phyloP scores from a whole-genome alignment of 1,140 invertebrate genomes.

The Antheraea mylitta region DNA sequence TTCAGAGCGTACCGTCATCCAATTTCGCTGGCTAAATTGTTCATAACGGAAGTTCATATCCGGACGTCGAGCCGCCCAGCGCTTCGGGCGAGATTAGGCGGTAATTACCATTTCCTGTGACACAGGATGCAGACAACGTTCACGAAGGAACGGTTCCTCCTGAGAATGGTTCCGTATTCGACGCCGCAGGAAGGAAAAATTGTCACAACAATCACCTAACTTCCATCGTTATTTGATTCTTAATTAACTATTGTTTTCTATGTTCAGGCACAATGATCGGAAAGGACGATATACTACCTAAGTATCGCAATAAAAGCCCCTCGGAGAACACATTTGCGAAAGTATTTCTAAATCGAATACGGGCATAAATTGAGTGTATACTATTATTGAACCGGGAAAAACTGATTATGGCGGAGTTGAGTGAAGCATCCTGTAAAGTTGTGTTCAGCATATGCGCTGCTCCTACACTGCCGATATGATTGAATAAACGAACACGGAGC shows the following conservation, averaged over 20 bases:
- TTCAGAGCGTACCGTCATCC: slow-evolving; percentile 73
- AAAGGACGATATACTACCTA: slow-evolving; percentile 1
- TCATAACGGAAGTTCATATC: slow-evolving; percentile 83
- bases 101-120: slow-evolving; percentile 80
- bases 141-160: slow-evolving; percentile 53
- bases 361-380: slow-evolving; percentile 52
- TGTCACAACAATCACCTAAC: slow-evolving; percentile 31
- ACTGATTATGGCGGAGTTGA: slow-evolving; percentile 68
- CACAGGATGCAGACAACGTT: slow-evolving; percentile 71
- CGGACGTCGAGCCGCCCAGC: slow-evolving; percentile 71
- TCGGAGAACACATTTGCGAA: neutral
- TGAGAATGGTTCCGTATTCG: slow-evolving; percentile 50
- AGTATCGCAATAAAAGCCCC: slow-evolving; percentile 17
- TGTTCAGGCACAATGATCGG: neutral
- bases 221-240: slow-evolving; percentile 31
- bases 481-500: slow-evolving; percentile 70
- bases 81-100: slow-evolving; percentile 79
- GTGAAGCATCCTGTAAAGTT: slow-evolving; percentile 39
- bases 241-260: slow-evolving; percentile 24
- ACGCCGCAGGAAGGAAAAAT: slow-evolving; percentile 52
- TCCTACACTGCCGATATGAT: slow-evolving; percentile 60
- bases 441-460: slow-evolving; percentile 41
- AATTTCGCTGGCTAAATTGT: slow-evolving; percentile 82
- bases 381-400: slow-evolving; percentile 60
- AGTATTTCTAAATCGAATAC: slow-evolving; percentile 9